A percentile compares a stretch with the other conserved stretches of the same genome.
These are phyloP conservation scores for Aspidoscelis tigris DNA, from an alignment of 2,113 vertebrate genomes.

Conservation along the genomic window DNA sequence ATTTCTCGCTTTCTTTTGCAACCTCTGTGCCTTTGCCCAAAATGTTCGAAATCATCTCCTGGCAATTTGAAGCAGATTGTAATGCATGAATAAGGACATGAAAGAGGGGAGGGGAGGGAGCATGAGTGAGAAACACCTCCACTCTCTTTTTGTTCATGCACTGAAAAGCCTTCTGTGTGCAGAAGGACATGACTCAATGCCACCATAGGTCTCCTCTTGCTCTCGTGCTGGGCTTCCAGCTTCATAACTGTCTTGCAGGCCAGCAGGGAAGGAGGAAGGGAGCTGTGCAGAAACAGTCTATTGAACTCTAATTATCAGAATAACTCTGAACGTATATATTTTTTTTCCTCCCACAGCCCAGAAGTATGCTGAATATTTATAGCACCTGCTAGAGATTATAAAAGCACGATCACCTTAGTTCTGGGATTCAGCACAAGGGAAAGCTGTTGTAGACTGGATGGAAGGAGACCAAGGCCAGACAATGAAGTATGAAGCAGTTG, in stretches of 20 bases:
- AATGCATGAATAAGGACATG: background rate
- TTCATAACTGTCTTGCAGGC: background rate
- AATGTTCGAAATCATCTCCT: background rate
- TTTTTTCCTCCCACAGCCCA: background rate
- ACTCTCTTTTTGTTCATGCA: background rate
- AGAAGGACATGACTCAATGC: background rate
- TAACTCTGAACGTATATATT: background rate
- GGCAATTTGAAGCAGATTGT: background rate
- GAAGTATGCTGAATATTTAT: conserved; percentile 18
- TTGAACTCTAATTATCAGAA: conserved; percentile 24
- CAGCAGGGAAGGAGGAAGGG: background rate
- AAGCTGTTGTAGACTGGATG: background rate
- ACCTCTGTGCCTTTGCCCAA: background rate
- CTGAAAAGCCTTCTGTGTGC: background rate
- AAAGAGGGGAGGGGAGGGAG: background rate
- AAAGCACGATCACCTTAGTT: conserved; percentile 2
- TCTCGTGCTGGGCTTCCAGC: background rate
- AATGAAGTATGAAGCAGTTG: background rate
- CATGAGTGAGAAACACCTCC: background rate
- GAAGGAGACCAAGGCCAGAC: background rate
- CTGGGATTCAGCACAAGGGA: background rate
- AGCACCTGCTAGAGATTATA: conserved; percentile 8
- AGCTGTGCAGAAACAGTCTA: background rate
- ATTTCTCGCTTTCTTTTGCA: background rate
- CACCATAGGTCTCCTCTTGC: background rate